phyloP scores from a whole-genome alignment of 2,888 invertebrate genomes.

The Nymphalis polychloros region DNA sequence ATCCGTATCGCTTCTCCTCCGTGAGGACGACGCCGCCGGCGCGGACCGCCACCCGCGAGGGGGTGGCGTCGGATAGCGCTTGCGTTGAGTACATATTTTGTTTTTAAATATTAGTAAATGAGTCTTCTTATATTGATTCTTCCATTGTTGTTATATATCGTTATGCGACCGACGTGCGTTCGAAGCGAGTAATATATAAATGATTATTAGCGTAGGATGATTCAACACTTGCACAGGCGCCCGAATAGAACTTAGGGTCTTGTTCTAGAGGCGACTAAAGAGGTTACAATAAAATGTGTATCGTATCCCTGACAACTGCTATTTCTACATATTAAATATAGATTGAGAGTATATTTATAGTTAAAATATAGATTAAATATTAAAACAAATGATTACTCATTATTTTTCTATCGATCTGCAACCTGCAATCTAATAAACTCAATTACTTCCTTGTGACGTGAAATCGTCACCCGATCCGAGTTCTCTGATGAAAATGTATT shows the following conservation, averaged over 20 bases:
- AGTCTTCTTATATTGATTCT: conserved; percentile 70
- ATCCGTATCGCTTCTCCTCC: conserved; percentile 48
- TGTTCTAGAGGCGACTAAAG: not conserved
- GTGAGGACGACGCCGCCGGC: conserved; percentile 48
- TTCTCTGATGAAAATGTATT: conserved; percentile 35
- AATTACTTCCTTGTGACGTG: conserved; percentile 12
- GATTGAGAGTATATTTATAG: conserved; percentile 52
- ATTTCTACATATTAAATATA: conserved; percentile 22
- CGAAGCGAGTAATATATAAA: not conserved
- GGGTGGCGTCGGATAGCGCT: not conserved
- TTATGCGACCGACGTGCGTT: not conserved
- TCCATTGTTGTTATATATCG: conserved; percentile 67
- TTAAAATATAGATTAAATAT: conserved; percentile 37
- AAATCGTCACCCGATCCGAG: conserved; percentile 4
- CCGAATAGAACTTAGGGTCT: not conserved
- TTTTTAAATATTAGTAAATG: conserved; percentile 41
- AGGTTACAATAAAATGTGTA: not conserved
- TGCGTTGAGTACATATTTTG: conserved; percentile 1
- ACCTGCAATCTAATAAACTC: conserved; percentile 38
- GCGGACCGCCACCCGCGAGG: not conserved
- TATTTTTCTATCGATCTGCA: conserved; percentile 69
- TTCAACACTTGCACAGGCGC: not conserved
- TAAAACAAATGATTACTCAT: conserved; percentile 48
- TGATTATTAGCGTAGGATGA: conserved; percentile 1
- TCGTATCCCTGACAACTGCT: not conserved